Percentiles rank a stretch among this genome's conserved stretches.
phyloP scores from a whole-genome alignment of 2,888 invertebrate genomes.

The Netelia inedita region DNA sequence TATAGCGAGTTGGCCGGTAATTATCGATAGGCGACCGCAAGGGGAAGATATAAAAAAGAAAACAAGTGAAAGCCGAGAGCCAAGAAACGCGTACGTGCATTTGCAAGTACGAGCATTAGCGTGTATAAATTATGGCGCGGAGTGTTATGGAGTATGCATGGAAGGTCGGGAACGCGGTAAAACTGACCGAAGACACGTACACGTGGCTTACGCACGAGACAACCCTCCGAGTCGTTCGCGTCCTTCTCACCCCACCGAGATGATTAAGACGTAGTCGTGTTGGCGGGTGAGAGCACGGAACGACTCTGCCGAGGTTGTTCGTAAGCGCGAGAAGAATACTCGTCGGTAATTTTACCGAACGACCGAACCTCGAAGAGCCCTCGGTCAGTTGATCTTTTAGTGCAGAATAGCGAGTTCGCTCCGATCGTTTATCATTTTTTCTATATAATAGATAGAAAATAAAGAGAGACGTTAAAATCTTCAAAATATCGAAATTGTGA shows the following conservation, averaged over 20 bases:
- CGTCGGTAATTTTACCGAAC: no score
- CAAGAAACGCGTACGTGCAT: not conserved
- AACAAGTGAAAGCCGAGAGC: conserved; percentile 45
- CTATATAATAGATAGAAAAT: no score
- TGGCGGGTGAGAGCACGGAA: no score
- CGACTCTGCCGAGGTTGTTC: no score
- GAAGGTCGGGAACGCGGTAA: conserved; percentile 48
- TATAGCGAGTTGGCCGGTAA: conserved; percentile 59
- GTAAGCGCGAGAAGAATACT: no score
- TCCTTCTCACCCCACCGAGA: conserved; percentile 7
- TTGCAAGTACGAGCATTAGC: conserved; percentile 8
- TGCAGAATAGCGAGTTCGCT: no score
- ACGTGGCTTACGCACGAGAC: conserved; percentile 8
- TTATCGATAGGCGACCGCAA: conserved; percentile 69
- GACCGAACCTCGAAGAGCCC: no score
- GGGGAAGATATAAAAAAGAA: conserved; percentile 39
- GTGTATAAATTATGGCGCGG: not conserved
- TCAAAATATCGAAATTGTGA: no score
- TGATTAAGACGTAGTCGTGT: conserved; percentile 49
- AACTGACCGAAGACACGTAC: conserved; percentile 29
- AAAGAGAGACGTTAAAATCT: no score
- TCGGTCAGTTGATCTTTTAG: no score
- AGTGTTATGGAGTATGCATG: conserved; percentile 36
- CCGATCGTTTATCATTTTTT: no score
- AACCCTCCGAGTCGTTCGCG: not conserved